phyloP scores from a whole-genome alignment of 2,888 invertebrate species.

The Cacoxenus indagator region DNA sequence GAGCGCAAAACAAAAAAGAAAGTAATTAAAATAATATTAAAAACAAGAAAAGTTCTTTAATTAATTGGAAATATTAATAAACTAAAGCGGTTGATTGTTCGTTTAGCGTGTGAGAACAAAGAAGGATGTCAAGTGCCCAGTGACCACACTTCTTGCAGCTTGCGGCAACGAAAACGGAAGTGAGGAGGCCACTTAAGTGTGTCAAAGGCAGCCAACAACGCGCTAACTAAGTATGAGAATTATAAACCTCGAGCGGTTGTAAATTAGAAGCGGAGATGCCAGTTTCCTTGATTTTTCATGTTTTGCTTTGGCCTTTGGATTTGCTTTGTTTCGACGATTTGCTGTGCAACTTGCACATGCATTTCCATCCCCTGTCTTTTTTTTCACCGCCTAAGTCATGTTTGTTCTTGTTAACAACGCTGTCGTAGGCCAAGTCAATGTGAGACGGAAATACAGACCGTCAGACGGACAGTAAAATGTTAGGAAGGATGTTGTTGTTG shows the following conservation, averaged over 20 bases:
- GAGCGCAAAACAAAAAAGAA: background rate
- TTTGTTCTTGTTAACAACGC: background rate
- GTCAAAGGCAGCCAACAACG: constrained; percentile 6
- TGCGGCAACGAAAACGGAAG: constrained; percentile 9
- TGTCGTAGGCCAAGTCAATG: background rate
- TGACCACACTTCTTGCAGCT: background rate
- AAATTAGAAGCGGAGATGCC: background rate
- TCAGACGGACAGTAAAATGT: background rate
- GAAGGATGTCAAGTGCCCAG: too few species aligned
- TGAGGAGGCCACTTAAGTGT: constrained; percentile 6
- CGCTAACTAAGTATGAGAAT: background rate
- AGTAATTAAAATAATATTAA: background rate
- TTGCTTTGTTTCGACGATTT: background rate
- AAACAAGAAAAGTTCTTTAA: background rate
- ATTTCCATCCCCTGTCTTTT: too few species aligned
- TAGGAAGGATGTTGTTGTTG: too few species aligned
- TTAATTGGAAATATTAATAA: constrained; percentile 10
- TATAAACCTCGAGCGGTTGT: background rate
- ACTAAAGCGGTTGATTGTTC: background rate
- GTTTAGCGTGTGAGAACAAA: background rate
- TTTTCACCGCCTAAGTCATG: background rate
- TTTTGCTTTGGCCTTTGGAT: background rate
- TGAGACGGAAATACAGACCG: background rate
- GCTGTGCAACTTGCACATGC: too few species aligned
- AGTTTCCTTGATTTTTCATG: background rate